Evolutionary conservation across 2,797 vertebrate genomes (phyloP), one percentile per base, ranked within the genome.

Genomic region (Darevskia nairensis): DNA sequence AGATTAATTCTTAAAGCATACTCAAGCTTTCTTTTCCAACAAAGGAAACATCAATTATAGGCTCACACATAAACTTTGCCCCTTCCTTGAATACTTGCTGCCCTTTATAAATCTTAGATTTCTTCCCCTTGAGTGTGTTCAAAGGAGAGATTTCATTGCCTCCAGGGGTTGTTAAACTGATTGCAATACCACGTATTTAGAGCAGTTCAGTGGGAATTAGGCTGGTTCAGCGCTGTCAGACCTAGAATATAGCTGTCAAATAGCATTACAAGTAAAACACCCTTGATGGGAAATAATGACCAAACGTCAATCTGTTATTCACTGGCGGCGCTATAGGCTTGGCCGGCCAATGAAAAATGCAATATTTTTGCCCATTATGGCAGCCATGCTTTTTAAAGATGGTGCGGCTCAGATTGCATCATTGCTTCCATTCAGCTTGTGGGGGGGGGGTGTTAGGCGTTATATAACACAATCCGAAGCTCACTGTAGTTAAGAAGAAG

Each of bases 161-260:
- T 98, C 98, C 97, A 96, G 98, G 98, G 98, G 97, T 98, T 98
- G 98, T 98, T 99, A 99, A 99, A 99, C 98, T 98, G 98, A 98
- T 98, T 98, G 98, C 98, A 98, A 97, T 97, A 97, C 97, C 97
- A 97, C 98, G 96, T 98, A 98, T 98, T 98, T 98, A 98, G 97
- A 98, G 97, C 97, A 98, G 96, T 98, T 98, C 97, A 96, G 96
- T 97, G 97, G 97, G 98, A 98, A 98, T 98, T 98, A 98, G 97
- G 97, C 97, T 97, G 98, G 98, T 98, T 98, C 97, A 97, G 94
- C 97, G 97, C 98, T 98, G 98, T 98, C 98, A 98, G 97, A 97
- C 97, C 97, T 94, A 93, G 97, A 97, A 98, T 98, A 98, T 98
- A 98, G 97, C 98, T 98, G 98, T 99, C 98, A 99, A 98, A 97